Conservation (phyloP, 2,888 invertebrate genomes). For the Opisthograptis luteolata region DNA sequence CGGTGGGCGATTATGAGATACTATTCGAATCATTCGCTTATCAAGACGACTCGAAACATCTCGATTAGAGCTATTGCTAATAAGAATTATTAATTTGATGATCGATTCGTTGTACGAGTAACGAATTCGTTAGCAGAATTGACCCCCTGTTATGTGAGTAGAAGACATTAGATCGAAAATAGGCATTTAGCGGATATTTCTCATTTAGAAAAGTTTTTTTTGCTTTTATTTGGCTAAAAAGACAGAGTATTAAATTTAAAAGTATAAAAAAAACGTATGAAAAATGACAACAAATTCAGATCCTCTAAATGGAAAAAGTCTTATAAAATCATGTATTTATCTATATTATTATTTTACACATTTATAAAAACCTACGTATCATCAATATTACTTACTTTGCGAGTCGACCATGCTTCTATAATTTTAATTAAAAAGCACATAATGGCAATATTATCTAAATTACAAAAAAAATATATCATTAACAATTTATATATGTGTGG, state of each 20-base stretch:
- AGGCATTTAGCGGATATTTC: not conserved
- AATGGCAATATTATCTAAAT: slow-evolving; percentile 28
- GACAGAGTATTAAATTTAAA: not conserved
- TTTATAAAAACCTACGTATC: slow-evolving; percentile 17
- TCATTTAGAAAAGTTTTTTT: not conserved
- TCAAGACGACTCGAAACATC: no score
- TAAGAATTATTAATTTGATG: no score
- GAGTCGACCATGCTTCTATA: slow-evolving; percentile 16
- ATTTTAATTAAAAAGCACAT: slow-evolving; percentile 21
- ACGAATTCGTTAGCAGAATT: no score
- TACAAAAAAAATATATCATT: slow-evolving; percentile 15
- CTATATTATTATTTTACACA: slow-evolving; percentile 10
- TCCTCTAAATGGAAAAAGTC: slow-evolving; percentile 17
- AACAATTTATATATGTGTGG: slow-evolving; percentile 14
- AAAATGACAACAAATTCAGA: slow-evolving; percentile 10
- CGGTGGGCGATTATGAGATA: no score
- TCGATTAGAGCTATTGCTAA: no score
- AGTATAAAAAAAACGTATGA: no score
- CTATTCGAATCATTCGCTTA: no score
- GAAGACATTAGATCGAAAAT: not conserved
- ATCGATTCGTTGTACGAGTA: no score
- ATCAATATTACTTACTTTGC: slow-evolving; percentile 12
- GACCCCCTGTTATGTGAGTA: no score
- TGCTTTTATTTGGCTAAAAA: no score
- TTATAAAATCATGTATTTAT: slow-evolving; percentile 21